Percentiles rank a stretch among this genome's conserved stretches.
Conservation (phyloP, 23 tunicate genomes). For the Botrylloides violaceus region DNA sequence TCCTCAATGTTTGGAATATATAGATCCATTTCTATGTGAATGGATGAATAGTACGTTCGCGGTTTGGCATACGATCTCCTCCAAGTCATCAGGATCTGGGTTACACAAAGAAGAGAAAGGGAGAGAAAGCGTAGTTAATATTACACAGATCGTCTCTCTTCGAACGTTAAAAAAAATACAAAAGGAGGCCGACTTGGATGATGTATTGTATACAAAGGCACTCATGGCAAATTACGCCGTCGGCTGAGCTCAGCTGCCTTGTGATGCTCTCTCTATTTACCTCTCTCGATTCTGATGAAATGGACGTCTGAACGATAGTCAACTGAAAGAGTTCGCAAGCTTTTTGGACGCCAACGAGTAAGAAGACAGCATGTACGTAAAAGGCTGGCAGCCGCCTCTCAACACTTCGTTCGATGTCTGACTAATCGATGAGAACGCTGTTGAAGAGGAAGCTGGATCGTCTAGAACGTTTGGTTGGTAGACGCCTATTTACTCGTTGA, state of each 20-base stretch:
- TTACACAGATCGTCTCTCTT: constrained; percentile 11
- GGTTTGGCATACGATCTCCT: no score
- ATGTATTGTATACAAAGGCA: constrained; percentile 38
- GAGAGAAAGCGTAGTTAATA: constrained; percentile 24
- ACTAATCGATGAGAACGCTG: constrained; percentile 36
- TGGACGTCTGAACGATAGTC: constrained; percentile 1
- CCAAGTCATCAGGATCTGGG: constrained; percentile 16
- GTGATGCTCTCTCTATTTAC: constrained; percentile 31
- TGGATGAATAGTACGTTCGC: no score
- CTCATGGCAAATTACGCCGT: constrained; percentile 36
- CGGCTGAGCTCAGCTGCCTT: constrained; percentile 32
- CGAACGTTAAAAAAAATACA: background rate
- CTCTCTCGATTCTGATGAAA: constrained; percentile 23
- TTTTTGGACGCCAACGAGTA: constrained; percentile 3
- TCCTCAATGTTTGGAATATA: no score
- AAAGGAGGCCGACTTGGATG: constrained; percentile 24
- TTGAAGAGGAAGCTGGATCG: constrained; percentile 57
- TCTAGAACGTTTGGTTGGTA: constrained; percentile 1
- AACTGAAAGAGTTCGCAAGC: constrained; percentile 19
- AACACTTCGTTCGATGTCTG: constrained; percentile 6
- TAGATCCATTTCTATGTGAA: no score
- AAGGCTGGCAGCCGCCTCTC: constrained; percentile 17
- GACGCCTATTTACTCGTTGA: background rate
- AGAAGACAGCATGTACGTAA: constrained; percentile 27
- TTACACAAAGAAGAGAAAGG: constrained; percentile 15